Percentiles rank a stretch among this genome's conserved stretches.
Conservation (phyloP, 1,140 invertebrate species). For the Pseudobourletiella spinata region DNA sequence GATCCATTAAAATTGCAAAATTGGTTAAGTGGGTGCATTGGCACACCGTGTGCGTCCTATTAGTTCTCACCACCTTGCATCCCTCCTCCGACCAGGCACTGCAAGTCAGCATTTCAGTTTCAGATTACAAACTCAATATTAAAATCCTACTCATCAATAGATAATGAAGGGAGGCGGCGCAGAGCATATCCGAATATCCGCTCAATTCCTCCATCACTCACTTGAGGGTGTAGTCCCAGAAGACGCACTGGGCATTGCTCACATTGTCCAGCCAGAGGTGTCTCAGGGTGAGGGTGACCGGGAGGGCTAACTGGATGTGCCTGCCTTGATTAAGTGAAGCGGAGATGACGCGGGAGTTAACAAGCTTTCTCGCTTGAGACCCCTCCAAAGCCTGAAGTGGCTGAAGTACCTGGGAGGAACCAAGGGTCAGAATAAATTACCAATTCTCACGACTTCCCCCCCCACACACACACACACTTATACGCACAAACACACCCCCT, state of each 20-base stretch:
- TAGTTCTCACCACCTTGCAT: constrained; percentile 69
- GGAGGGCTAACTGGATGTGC: constrained; percentile 73
- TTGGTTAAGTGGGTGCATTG: constrained; percentile 93
- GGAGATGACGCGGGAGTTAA: constrained; percentile 86
- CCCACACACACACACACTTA: not conserved
- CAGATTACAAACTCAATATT: not conserved
- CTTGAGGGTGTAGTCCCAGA: constrained; percentile 81
- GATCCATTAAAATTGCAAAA: constrained; percentile 91
- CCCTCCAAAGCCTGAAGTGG: constrained; percentile 17
- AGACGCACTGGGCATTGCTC: constrained; percentile 84
- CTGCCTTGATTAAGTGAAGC: constrained; percentile 79
- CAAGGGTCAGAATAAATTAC: too few species aligned
- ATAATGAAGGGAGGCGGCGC: too few species aligned
- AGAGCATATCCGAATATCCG: too few species aligned
- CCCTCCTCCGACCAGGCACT: constrained; percentile 88
- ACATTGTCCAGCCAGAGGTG: constrained; percentile 79
- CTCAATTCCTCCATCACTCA: constrained; percentile 41
- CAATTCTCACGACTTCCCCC: too few species aligned
- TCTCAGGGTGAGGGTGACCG: constrained; percentile 69
- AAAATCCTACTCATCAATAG: too few species aligned
- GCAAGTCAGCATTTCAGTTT: constrained; percentile 22
- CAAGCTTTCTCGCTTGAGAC: constrained; percentile 24
- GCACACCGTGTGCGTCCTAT: constrained; percentile 81
- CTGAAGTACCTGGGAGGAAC: constrained; percentile 30
- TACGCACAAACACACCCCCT: too few species aligned